Conservation (phyloP, 2,888 invertebrate species). For the Operophtera brumata region DNA sequence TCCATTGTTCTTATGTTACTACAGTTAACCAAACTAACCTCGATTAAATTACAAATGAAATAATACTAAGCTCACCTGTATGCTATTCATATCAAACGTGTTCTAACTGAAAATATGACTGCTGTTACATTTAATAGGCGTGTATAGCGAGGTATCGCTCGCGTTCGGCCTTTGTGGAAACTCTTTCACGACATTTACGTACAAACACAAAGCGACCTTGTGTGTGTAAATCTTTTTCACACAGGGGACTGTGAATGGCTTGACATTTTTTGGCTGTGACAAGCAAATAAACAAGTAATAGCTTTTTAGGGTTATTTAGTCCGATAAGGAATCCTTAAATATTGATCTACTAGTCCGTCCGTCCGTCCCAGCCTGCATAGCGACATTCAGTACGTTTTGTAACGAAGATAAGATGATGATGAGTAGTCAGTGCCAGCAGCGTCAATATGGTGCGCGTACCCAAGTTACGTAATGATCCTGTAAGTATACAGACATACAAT, state of each 20-base stretch:
- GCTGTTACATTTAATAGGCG: conserved; percentile 13
- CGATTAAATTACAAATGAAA: neutral
- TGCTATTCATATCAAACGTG: neutral
- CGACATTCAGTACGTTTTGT: too few relatives aligned
- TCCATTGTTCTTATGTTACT: neutral
- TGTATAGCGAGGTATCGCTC: conserved; percentile 11
- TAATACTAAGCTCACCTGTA: neutral
- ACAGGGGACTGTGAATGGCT: conserved; percentile 1
- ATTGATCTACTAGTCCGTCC: too few relatives aligned
- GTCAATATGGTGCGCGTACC: too few relatives aligned
- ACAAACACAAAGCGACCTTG: conserved; percentile 7
- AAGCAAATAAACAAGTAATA: too few relatives aligned
- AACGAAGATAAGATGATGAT: too few relatives aligned
- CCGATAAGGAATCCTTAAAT: too few relatives aligned
- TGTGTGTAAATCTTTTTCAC: conserved; percentile 13
- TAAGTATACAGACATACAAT: too few relatives aligned
- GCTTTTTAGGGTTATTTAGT: too few relatives aligned
- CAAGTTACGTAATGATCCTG: too few relatives aligned
- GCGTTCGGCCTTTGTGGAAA: conserved; percentile 8
- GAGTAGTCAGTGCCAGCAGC: too few relatives aligned
- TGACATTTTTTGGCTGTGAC: too few relatives aligned
- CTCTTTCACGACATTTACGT: conserved; percentile 5
- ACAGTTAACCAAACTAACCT: neutral
- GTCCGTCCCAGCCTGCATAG: too few relatives aligned
- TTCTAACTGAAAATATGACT: conserved; percentile 12